Conservation (phyloP, 2,797 vertebrate genomes). For the Vespertilio murinus region DNA sequence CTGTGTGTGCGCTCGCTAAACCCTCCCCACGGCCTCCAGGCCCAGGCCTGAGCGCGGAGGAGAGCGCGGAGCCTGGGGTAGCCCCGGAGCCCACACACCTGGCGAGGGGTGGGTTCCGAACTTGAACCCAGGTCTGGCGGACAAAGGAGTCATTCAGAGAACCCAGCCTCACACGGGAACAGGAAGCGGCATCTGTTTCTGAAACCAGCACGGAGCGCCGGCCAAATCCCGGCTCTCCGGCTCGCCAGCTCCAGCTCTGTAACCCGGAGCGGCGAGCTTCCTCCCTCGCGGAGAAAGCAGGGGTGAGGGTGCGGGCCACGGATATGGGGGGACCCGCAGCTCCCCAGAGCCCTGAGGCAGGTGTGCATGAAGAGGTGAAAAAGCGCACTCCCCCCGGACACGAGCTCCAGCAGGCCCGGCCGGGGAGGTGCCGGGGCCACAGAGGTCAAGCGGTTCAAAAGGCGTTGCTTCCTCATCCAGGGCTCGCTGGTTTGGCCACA, state of each 20-base stretch:
- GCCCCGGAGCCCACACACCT: not conserved
- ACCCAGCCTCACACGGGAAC: not conserved
- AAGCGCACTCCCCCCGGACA: not conserved
- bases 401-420: not conserved
- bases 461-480: slow-evolving; percentile 58
- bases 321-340: not conserved
- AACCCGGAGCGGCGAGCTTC: not conserved
- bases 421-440: slow-evolving; percentile 5
- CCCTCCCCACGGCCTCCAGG: not conserved
- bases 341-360: not conserved
- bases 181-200: not conserved
- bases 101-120: not conserved
- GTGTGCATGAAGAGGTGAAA: not conserved
- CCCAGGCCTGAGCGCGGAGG: not conserved
- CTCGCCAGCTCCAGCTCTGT: not conserved
- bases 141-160: not conserved
- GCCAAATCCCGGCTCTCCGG: not conserved
- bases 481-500: not conserved
- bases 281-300: not conserved
- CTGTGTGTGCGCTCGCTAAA: not conserved
- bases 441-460: slow-evolving; percentile 29
- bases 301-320: not conserved
- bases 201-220: not conserved
- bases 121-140: not conserved
- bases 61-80: not conserved